Evolutionary conservation across 2,888 invertebrate genomes (phyloP).

Genomic region (Dione juno): DNA sequence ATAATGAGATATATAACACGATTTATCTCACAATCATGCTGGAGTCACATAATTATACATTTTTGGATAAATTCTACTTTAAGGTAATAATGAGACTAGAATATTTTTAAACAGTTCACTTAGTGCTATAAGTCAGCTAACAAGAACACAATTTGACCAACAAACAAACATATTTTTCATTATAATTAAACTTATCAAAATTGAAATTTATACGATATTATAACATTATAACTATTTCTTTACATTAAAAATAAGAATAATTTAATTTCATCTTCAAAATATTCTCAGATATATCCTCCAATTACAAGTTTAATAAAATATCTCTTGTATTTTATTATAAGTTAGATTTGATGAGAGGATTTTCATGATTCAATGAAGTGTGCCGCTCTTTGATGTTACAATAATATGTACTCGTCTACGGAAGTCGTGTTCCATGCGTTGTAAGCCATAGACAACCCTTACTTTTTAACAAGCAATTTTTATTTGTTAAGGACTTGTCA

Average conservation of each 20-base stretch:
- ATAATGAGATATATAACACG: too few species aligned
- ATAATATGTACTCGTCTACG: constrained; percentile 12
- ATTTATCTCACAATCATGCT: too few species aligned
- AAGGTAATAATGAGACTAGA: too few species aligned
- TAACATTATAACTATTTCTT: neutral
- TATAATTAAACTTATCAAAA: neutral
- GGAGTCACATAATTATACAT: too few species aligned
- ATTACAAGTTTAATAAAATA: constrained; percentile 2
- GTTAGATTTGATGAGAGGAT: constrained; percentile 15
- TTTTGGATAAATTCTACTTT: too few species aligned
- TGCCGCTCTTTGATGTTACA: constrained; percentile 24
- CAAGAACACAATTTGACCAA: too few species aligned
- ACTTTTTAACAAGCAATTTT: constrained; percentile 21
- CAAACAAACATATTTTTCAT: neutral
- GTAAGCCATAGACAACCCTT: constrained; percentile 9
- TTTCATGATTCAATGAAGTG: constrained; percentile 22
- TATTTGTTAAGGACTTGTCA: neutral
- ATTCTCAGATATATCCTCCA: neutral
- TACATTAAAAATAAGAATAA: neutral
- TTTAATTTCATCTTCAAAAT: neutral
- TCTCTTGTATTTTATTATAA: constrained; percentile 5
- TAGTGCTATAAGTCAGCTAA: too few species aligned
- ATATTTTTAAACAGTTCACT: too few species aligned
- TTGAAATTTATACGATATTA: too few species aligned
- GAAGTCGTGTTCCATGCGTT: constrained; percentile 10